Percentiles rank a stretch among this genome's conserved stretches.
Conservation (phyloP, 1,140 invertebrate species). For the Brachystomella parvula region DNA sequence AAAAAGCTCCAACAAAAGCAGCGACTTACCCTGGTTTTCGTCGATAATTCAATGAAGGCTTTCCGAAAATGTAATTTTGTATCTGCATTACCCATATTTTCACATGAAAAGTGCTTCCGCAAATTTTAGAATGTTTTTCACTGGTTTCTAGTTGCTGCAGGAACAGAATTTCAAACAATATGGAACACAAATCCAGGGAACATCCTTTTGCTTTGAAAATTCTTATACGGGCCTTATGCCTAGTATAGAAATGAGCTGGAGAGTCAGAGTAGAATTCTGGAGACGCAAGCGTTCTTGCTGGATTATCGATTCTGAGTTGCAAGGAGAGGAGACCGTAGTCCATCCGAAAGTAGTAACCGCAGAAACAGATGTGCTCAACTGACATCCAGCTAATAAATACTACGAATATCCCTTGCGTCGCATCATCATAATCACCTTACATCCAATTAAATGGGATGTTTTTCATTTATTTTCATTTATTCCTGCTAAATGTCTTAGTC, state of each 20-base stretch:
- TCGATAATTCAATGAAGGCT: slow-evolving; percentile 91
- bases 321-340: too few species aligned
- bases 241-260: not conserved
- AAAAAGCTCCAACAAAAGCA: not conserved
- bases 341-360: too few species aligned
- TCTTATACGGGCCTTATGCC: not conserved
- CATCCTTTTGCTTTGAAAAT: not conserved
- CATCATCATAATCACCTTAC: too few species aligned
- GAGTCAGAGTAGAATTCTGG: not conserved
- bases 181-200: not conserved
- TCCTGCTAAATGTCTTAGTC: too few species aligned
- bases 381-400: too few species aligned
- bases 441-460: too few species aligned
- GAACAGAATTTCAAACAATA: too few species aligned
- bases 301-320: too few species aligned
- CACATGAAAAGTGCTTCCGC: not conserved
- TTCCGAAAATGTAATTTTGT: slow-evolving; percentile 96
- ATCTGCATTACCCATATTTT: slow-evolving; percentile 90
- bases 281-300: too few species aligned
- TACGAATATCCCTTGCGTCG: too few species aligned
- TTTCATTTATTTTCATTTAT: too few species aligned
- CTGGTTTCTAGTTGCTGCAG: not conserved
- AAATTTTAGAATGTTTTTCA: not conserved
- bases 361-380: too few species aligned
- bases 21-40: slow-evolving; percentile 76